Evolutionary conservation across 1,140 invertebrate genomes (phyloP).

Genomic region (Cepaea nemoralis): DNA sequence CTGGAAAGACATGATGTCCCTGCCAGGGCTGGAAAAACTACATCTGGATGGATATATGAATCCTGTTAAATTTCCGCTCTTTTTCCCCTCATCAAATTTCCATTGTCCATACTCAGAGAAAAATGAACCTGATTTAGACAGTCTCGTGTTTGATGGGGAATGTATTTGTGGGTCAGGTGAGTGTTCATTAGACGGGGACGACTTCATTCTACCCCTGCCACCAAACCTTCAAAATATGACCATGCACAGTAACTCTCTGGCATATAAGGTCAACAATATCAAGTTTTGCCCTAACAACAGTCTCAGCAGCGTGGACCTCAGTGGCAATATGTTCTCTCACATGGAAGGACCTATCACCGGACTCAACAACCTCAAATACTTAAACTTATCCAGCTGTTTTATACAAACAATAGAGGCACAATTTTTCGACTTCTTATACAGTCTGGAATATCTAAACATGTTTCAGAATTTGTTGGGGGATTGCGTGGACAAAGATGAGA

Average conservation of each 20-base stretch:
- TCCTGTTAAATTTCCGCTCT: not conserved
- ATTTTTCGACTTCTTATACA: slow-evolving; percentile 15
- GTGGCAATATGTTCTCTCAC: not conserved
- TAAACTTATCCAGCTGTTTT: slow-evolving; percentile 27
- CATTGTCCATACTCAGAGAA: not conserved
- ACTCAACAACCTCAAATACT: not conserved
- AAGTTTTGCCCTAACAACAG: slow-evolving; percentile 22
- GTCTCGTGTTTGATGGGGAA: not conserved
- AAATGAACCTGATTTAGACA: too few species aligned
- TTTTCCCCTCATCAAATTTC: not conserved
- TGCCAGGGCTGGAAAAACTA: not conserved
- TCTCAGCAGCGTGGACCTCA: not conserved
- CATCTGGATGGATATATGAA: slow-evolving; percentile 5
- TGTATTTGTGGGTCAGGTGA: not conserved
- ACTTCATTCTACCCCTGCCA: slow-evolving; percentile 3
- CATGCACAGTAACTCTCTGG: slow-evolving; percentile 14
- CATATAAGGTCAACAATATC: slow-evolving; percentile 10
- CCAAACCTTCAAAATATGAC: slow-evolving; percentile 14
- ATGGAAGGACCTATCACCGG: slow-evolving; percentile 24
- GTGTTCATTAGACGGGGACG: not conserved
- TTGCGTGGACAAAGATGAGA: not conserved
- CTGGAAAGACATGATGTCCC: slow-evolving; percentile 11
- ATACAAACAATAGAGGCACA: slow-evolving; percentile 1
- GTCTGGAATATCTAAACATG: slow-evolving; percentile 1
- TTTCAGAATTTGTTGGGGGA: slow-evolving; percentile 22